Conservation (phyloP, 92 coral and sea anemone species). For the Umimayanthus kanabou region DNA sequence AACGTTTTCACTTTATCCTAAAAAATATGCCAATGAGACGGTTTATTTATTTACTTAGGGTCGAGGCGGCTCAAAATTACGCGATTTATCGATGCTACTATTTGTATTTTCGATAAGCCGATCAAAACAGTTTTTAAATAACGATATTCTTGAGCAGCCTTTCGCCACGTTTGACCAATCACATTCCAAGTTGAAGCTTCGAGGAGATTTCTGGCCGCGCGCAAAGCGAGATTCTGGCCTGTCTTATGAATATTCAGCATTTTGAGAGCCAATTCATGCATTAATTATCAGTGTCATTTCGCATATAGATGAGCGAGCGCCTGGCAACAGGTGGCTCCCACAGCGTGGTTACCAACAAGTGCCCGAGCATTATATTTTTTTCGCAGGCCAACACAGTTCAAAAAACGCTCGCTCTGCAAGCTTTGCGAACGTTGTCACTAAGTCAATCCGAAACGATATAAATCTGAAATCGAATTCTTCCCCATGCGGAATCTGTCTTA, state of each 20-base stretch:
- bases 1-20: not conserved
- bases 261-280: conserved; percentile 54
- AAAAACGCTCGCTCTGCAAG: conserved; percentile 54
- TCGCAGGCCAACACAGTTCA: conserved; percentile 49
- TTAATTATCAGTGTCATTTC: conserved; percentile 83
- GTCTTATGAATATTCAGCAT: conserved; percentile 59
- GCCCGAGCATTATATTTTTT: conserved; percentile 48
- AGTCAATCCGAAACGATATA: conserved; percentile 4
- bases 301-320: conserved; percentile 83
- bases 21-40: not conserved
- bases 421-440: not conserved
- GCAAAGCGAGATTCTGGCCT: not conserved
- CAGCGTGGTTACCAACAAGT: conserved; percentile 63
- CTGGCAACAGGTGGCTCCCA: conserved; percentile 94
- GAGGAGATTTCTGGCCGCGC: conserved; percentile 35
- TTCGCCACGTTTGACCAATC: conserved; percentile 31
- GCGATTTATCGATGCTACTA: conserved; percentile 9
- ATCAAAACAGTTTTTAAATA: conserved; percentile 37
- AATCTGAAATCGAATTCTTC: conserved; percentile 39
- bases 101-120: conserved; percentile 31
- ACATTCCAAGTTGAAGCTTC: not conserved
- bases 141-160: conserved; percentile 4
- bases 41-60: conserved; percentile 1
- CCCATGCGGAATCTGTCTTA: conserved; percentile 37
- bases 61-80: not conserved